Evolutionary conservation across 2,888 invertebrate genomes (phyloP).

Genomic region (Danaus chrysippus): DNA sequence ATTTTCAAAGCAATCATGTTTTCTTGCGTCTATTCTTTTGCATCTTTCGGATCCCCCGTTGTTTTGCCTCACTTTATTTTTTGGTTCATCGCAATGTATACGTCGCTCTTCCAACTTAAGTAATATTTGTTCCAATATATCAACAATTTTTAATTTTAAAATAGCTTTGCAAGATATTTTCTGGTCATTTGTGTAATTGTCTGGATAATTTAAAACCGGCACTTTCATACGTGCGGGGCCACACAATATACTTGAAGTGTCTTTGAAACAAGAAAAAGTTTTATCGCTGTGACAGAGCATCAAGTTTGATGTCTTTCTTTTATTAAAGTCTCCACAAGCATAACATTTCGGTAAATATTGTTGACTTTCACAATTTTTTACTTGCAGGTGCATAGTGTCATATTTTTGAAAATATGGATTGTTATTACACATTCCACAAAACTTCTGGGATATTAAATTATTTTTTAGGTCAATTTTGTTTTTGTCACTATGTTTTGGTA

Average conservation of each 20-base stretch:
- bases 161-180: slow-evolving; percentile 1
- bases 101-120: neutral
- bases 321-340: neutral
- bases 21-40: neutral
- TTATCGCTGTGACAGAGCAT: too few relatives aligned
- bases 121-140: neutral
- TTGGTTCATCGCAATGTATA: neutral
- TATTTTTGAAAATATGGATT: slow-evolving; percentile 7
- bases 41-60: neutral
- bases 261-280: neutral
- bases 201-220: slow-evolving; percentile 15
- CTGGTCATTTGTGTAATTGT: neutral
- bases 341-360: slow-evolving; percentile 1
- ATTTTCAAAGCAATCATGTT: neutral
- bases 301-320: too few relatives aligned
- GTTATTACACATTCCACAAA: neutral
- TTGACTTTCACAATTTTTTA: slow-evolving; percentile 1
- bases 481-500: neutral
- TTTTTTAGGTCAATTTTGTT: neutral
- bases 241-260: neutral
- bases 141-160: neutral
- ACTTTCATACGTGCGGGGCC: neutral
- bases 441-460: neutral
- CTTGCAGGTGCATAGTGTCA: slow-evolving; percentile 5
- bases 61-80: neutral